These are phyloP conservation scores for Kryptolebias marmoratus DNA, from an alignment of 2,113 vertebrate genomes.

Conservation along the genomic window DNA sequence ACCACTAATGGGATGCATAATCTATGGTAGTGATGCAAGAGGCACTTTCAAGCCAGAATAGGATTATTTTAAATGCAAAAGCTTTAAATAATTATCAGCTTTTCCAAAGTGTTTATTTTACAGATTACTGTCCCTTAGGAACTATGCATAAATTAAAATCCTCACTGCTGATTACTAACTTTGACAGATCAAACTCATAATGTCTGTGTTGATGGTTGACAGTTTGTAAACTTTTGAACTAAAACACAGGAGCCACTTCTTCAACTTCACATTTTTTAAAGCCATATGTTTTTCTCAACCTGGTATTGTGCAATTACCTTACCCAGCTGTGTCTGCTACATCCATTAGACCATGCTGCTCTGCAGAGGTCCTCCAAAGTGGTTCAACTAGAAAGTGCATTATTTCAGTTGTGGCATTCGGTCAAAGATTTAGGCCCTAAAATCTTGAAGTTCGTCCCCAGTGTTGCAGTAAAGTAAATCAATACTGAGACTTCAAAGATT, in stretches of 20 bases:
- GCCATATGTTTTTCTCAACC: conserved; percentile 51
- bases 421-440: conserved; percentile 63
- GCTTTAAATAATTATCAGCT: conserved; percentile 54
- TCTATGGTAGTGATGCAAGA: conserved; percentile 49
- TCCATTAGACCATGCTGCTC: conserved; percentile 65
- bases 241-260: conserved; percentile 19
- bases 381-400: conserved; percentile 61
- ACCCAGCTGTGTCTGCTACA: conserved; percentile 65
- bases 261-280: conserved; percentile 31
- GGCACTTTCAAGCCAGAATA: conserved; percentile 43
- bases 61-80: conserved; percentile 41
- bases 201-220: conserved; percentile 22
- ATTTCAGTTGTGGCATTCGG: conserved; percentile 69
- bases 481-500: conserved; percentile 53
- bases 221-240: conserved; percentile 25
- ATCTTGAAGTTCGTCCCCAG: conserved; percentile 58
- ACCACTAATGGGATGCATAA: conserved; percentile 27
- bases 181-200: conserved; percentile 22
- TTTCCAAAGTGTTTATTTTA: conserved; percentile 35
- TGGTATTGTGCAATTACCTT: conserved; percentile 67
- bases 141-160: conserved; percentile 6
- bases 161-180: conserved; percentile 12
- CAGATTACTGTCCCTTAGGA: conserved; percentile 37
- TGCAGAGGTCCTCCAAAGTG: conserved; percentile 57
- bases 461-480: conserved; percentile 63